A percentile compares a stretch with the other conserved stretches of the same genome.
Evolutionary conservation across 2,113 vertebrate species (phyloP).

Genomic region (Fregata magnificens): DNA sequence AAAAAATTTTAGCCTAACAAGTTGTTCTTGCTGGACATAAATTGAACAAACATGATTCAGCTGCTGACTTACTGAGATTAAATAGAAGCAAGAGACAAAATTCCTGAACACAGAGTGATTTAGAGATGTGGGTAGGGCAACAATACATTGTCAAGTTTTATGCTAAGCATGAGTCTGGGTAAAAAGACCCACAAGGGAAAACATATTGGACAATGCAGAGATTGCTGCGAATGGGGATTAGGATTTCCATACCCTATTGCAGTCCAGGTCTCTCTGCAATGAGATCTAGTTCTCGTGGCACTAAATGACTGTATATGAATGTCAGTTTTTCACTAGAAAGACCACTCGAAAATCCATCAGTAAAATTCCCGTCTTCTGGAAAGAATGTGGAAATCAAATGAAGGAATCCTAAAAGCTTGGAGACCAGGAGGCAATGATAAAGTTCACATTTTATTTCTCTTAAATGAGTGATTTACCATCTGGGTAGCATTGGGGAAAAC

Average conservation of each 20-base stretch:
- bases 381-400: not conserved
- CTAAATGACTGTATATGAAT: not conserved
- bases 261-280: not conserved
- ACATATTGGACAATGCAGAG: not conserved
- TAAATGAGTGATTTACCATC: not conserved
- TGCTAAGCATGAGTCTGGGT: not conserved
- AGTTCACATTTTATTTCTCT: not conserved
- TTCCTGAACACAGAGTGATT: not conserved
- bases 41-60: not conserved
- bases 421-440: not conserved
- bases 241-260: not conserved
- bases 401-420: not conserved
- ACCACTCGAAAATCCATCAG: not conserved
- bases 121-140: not conserved
- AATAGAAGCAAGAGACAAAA: not conserved
- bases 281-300: not conserved
- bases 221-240: not conserved
- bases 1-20: not conserved
- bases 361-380: not conserved
- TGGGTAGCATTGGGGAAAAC: not conserved
- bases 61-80: not conserved
- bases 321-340: not conserved
- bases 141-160: not conserved
- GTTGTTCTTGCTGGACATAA: not conserved
- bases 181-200: not conserved